These are phyloP conservation scores for Callimorpha dominula DNA, from an alignment of 2,888 invertebrate genomes.

Conservation along the genomic window DNA sequence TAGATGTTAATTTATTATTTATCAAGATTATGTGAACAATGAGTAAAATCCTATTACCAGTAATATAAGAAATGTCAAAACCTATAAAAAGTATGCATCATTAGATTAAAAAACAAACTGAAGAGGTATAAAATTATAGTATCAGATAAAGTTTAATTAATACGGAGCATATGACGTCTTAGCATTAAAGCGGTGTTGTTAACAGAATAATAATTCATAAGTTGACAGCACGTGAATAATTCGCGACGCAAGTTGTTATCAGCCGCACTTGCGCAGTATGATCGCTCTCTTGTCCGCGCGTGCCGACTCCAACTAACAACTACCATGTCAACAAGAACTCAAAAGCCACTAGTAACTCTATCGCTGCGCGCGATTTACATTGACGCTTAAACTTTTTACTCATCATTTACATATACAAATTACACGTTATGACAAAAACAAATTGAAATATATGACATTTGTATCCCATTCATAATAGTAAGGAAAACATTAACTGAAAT, in stretches of 20 bases:
- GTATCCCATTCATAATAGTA: conserved; percentile 13
- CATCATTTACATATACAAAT: conserved; percentile 29
- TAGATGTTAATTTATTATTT: neutral
- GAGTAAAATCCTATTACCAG: neutral
- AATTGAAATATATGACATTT: conserved; percentile 36
- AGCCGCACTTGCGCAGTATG: conserved; percentile 78
- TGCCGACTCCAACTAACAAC: conserved; percentile 65
- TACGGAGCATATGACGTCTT: conserved; percentile 63
- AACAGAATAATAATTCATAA: conserved; percentile 80
- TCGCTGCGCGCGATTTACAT: conserved; percentile 62
- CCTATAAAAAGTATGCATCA: neutral
- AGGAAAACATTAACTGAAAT: conserved; percentile 19
- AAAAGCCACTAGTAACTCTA: conserved; percentile 38
- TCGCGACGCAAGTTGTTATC: conserved; percentile 78
- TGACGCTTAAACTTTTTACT: conserved; percentile 58
- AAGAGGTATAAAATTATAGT: neutral
- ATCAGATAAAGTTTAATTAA: conserved; percentile 58
- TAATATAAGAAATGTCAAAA: neutral
- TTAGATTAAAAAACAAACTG: neutral
- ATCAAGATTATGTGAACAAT: neutral
- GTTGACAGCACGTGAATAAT: conserved; percentile 83
- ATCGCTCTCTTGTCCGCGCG: conserved; percentile 73
- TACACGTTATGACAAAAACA: conserved; percentile 24
- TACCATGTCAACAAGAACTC: conserved; percentile 54
- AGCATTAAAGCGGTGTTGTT: conserved; percentile 69